Base-by-base conservation (phyloP, 2,113 vertebrate genomes). In the Oreochromis tanganicae region DNA sequence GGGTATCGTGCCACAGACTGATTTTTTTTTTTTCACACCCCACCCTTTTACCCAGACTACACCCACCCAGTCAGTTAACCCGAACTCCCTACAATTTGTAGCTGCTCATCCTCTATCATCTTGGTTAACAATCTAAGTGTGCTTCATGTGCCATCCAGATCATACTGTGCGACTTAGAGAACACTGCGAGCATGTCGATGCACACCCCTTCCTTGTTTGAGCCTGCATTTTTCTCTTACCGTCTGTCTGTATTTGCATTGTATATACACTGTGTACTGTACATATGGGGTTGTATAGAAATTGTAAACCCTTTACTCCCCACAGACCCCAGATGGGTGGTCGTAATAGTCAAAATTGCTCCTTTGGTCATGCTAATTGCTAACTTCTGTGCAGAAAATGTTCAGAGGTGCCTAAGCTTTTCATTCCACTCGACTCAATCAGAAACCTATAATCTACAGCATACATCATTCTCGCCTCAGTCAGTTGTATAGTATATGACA, bases 71-170 rank as follows among this genome's bases (percentile, higher is more conserved):
- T 34, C 79, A 12, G 81, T 81, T 56, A 87, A 87, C 86, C 87
- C 21, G 32, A 73, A 50, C 85, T 82, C 91, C 57, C 90, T 93
- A 75, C 88, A 92, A 92, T 94, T 93, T 94, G 89, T 46, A 90
- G 89, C 89, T 71, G 91, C 88, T 94, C 93, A 94, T 95, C 93
- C 91, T 88, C 90, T 95, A 78, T 92, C 89, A 86, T 94, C 92
- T 90, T 90, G 80, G 84, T 41, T 10, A 43, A 82, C 88, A 63
- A 91, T 92, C 66, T 81, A 75, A 86, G 73, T 19, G 2, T 36
- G 29, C 52, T 24, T 82, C 79, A 82, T 21, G 82, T 54, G 80
- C 83, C 50, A 68, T 81, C 56, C 80, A 87, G 21, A 83, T 81
- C 59, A 78, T 48, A 43, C 38, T 66, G 36, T 82, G 7, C 16